phyloP scores from a whole-genome alignment of 2,888 invertebrate genomes.

The Leucoptera coffeella region DNA sequence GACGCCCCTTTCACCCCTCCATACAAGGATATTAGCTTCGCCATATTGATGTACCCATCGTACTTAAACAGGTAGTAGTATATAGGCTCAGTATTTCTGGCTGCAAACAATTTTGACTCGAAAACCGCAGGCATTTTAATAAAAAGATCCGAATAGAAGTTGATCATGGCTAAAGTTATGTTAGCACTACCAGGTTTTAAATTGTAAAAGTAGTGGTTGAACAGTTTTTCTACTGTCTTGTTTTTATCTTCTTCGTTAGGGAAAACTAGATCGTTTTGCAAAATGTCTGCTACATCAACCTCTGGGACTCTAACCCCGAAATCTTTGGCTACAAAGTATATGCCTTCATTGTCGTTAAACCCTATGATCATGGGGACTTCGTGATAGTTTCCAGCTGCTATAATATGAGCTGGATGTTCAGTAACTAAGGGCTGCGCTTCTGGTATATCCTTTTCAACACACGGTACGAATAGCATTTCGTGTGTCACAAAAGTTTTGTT shows the following conservation, averaged over 20 bases:
- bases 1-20: constrained; percentile 23
- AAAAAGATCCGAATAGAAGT: constrained; percentile 33
- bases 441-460: constrained; percentile 25
- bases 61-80: constrained; percentile 36
- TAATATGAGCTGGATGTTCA: constrained; percentile 21
- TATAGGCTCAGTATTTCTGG: constrained; percentile 25
- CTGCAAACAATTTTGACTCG: constrained; percentile 25
- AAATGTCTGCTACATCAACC: constrained; percentile 14
- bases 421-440: constrained; percentile 27
- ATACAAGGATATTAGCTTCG: constrained; percentile 27
- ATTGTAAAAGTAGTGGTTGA: constrained; percentile 24
- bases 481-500: constrained; percentile 27
- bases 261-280: constrained; percentile 26
- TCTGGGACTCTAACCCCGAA: constrained; percentile 21
- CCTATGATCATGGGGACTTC: constrained; percentile 42
- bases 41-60: constrained; percentile 28
- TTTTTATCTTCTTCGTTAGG: constrained; percentile 20
- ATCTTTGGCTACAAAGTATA: constrained; percentile 28
- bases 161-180: constrained; percentile 31
- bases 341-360: constrained; percentile 33
- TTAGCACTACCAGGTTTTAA: constrained; percentile 35
- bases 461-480: constrained; percentile 28
- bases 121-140: constrained; percentile 30
- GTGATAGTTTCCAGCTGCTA: constrained; percentile 26
- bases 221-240: constrained; percentile 17